Evolutionary conservation across 2,888 invertebrate species (phyloP), one percentile per base, ranked within the genome.

Genomic region (Labia minor): DNA sequence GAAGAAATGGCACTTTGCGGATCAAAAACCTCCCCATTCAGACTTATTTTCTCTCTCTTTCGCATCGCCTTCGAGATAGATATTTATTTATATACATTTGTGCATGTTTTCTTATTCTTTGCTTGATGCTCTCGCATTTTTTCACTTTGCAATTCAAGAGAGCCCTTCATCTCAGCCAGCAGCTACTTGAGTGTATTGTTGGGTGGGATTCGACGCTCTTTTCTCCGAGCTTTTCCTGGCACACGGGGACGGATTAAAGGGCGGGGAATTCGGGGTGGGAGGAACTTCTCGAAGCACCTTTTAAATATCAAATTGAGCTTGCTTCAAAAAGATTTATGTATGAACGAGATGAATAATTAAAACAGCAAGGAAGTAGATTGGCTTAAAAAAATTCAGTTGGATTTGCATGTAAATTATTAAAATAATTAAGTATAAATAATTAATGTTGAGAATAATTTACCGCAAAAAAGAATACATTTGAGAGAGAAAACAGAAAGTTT

Each of bases 81-180:
- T 49, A n/a, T 49, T n/a, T 49, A n/a, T 49, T n/a, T 49, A 49
- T 49, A 49, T 49, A 49, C 49, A 49, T 49, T 49, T 14, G 49
- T 49, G 49, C 49, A 49, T 49, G 49, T 49, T 49, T 49, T 49
- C 49, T 49, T 49, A 49, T 49, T 49, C 49, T 49, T 14, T 49
- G 16, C 49, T 49, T 49, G 49, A 49, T 49, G 49, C 16, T 4
- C 49, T 49, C 8, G 49, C 49, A 49, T 49, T 49, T 49, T 49
- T 49, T 49, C 49, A 49, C 49, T 49, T 49, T 49, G 49, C 49
- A 49, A 49, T 49, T 49, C 49, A 49, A 49, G 49, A 49, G 16
- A 49, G 49, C 49, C 49, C 49, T 49, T 49, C 49, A 49, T 49
- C 49, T 49, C 49, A 4, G 14, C 49, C 16, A 16, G 49, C 49